Percentiles rank a stretch among this genome's conserved stretches.
Evolutionary conservation across 64 coral and sea anemone genomes (phyloP).

Genomic region (Exaiptasia diaphana): DNA sequence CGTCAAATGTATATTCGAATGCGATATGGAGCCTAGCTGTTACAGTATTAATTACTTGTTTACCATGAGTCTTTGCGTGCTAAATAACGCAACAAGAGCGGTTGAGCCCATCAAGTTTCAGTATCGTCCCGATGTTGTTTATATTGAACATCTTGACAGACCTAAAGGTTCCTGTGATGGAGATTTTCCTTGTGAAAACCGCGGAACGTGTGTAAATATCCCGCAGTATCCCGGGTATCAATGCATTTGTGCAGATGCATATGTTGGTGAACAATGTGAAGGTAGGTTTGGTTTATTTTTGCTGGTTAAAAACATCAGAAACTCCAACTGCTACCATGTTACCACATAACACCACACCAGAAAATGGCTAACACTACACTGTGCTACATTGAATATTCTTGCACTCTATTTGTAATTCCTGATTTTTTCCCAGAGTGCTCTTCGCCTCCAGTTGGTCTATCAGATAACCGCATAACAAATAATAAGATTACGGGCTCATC

Average conservation of each 20-base stretch:
- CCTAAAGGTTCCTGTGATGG: conserved; percentile 51
- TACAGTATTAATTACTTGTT: conserved; percentile 53
- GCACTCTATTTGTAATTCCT: background rate
- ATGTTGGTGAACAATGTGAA: conserved; percentile 31
- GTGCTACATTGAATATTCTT: background rate
- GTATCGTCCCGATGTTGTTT: background rate
- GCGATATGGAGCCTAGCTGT: conserved; percentile 34
- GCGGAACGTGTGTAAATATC: conserved; percentile 37
- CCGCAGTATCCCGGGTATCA: conserved; percentile 24
- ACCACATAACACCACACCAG: background rate
- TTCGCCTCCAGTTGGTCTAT: background rate
- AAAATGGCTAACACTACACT: background rate
- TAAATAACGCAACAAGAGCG: conserved; percentile 2
- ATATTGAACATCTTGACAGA: conserved; percentile 42
- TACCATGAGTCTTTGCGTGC: conserved; percentile 6
- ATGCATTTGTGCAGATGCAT: conserved; percentile 36
- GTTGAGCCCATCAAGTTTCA: background rate
- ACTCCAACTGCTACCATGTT: background rate
- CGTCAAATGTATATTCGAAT: conserved; percentile 32
- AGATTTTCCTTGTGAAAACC: conserved; percentile 40
- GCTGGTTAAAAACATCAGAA: background rate
- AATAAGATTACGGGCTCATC: conserved; percentile 27
- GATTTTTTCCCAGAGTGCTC: background rate
- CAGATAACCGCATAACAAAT: background rate
- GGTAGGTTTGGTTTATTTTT: background rate